phyloP scores from a whole-genome alignment of 2,888 invertebrate species.

The Spilosoma lubricipeda region DNA sequence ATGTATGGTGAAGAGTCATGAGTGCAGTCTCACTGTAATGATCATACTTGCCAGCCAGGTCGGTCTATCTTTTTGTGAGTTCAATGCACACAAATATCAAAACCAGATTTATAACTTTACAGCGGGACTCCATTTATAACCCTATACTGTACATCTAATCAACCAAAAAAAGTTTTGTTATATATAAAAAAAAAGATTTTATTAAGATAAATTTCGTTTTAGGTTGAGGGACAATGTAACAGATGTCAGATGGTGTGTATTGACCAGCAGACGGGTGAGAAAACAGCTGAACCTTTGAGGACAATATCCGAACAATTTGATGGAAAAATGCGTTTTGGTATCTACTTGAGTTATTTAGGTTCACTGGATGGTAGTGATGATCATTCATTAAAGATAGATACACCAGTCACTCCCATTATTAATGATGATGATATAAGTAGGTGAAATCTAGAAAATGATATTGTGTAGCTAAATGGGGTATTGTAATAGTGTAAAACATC shows the following conservation, averaged over 20 bases:
- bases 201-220: conserved; percentile 44
- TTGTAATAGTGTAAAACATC: not conserved
- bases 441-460: conserved; percentile 51
- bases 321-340: conserved; percentile 93
- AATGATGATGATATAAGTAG: conserved; percentile 71
- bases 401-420: conserved; percentile 61
- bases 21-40: no score
- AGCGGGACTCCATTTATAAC: no score
- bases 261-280: conserved; percentile 93
- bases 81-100: no score
- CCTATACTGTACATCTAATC: no score
- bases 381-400: conserved; percentile 55
- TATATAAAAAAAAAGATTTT: no score
- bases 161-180: no score
- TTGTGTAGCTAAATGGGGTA: not conserved
- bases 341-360: conserved; percentile 88
- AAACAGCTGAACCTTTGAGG: conserved; percentile 91
- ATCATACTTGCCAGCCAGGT: no score
- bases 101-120: no score
- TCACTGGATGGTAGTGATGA: conserved; percentile 67
- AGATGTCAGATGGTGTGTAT: conserved; percentile 99
- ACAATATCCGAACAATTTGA: conserved; percentile 91
- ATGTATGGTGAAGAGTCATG: no score
- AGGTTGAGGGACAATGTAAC: conserved; percentile 93
- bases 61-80: no score